Conservation (phyloP, 2,888 invertebrate species). For the Orchesellides sinensis region DNA sequence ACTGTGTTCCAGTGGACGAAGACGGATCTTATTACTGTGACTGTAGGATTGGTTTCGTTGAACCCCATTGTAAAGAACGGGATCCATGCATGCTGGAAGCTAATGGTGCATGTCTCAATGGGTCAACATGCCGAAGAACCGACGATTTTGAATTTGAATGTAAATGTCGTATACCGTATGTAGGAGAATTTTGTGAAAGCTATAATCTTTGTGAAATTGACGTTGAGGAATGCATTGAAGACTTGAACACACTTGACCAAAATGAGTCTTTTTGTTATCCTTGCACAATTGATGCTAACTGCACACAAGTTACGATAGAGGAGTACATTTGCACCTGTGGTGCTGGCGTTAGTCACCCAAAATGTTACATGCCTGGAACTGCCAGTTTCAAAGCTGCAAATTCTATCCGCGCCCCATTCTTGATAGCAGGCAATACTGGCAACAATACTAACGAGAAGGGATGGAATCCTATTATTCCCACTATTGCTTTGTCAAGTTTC, state of each 20-base stretch:
- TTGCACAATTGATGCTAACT: conserved; percentile 38
- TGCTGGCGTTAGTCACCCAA: conserved; percentile 30
- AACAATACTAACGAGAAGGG: background rate
- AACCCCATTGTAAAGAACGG: conserved; percentile 32
- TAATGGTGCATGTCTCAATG: conserved; percentile 42
- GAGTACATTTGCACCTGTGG: conserved; percentile 36
- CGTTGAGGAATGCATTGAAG: conserved; percentile 58
- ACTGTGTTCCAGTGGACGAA: conserved; percentile 19
- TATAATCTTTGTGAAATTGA: conserved; percentile 59
- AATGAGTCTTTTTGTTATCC: conserved; percentile 37
- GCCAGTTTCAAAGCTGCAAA: background rate
- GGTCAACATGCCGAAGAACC: conserved; percentile 48
- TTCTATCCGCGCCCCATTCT: background rate
- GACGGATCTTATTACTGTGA: conserved; percentile 44
- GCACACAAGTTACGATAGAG: conserved; percentile 25
- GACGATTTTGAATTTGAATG: conserved; percentile 53
- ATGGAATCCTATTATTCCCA: conserved; percentile 57
- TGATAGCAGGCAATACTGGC: background rate
- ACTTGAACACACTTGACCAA: conserved; percentile 9
- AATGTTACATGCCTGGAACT: conserved; percentile 16
- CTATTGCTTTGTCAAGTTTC: conserved; percentile 34
- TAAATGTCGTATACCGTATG: conserved; percentile 54
- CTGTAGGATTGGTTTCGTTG: conserved; percentile 30
- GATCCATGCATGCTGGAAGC: conserved; percentile 49
- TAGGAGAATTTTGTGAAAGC: conserved; percentile 50